phyloP scores from a whole-genome alignment of 2,888 invertebrate genomes.

The Philereme transversata region DNA sequence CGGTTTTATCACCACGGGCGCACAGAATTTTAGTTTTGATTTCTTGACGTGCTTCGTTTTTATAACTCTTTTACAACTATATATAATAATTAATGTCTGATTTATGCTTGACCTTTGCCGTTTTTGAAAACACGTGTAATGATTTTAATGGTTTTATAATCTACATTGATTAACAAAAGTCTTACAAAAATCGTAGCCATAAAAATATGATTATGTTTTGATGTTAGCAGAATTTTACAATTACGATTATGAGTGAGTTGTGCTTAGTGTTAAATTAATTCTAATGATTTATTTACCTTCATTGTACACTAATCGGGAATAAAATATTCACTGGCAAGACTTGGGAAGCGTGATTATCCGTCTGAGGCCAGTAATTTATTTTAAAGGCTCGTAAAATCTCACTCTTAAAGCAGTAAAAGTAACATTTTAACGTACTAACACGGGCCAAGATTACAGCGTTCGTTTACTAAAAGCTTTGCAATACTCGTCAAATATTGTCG shows the following conservation, averaged over 20 bases:
- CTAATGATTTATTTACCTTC: constrained; percentile 63
- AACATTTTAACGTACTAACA: constrained; percentile 77
- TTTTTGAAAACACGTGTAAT: constrained; percentile 49
- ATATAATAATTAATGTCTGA: constrained; percentile 58
- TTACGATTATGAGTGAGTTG: background rate
- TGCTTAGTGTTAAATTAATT: constrained; percentile 53
- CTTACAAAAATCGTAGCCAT: background rate
- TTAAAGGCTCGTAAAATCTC: constrained; percentile 81
- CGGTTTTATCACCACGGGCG: constrained; percentile 48
- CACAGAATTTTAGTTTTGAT: constrained; percentile 44
- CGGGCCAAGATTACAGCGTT: constrained; percentile 58
- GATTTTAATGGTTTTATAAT: constrained; percentile 59
- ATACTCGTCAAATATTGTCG: constrained; percentile 63
- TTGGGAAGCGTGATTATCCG: constrained; percentile 67
- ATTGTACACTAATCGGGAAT: constrained; percentile 61
- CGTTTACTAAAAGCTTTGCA: constrained; percentile 56
- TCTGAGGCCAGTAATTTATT: constrained; percentile 74
- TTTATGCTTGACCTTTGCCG: constrained; percentile 55
- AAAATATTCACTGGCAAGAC: constrained; percentile 71
- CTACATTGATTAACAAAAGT: constrained; percentile 42
- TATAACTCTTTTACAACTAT: constrained; percentile 55
- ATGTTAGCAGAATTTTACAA: background rate
- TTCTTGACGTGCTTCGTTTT: constrained; percentile 50
- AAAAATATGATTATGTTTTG: background rate
- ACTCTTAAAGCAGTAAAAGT: constrained; percentile 79